phyloP scores from a whole-genome alignment of 2,888 invertebrate genomes.

The Phengaris arion region DNA sequence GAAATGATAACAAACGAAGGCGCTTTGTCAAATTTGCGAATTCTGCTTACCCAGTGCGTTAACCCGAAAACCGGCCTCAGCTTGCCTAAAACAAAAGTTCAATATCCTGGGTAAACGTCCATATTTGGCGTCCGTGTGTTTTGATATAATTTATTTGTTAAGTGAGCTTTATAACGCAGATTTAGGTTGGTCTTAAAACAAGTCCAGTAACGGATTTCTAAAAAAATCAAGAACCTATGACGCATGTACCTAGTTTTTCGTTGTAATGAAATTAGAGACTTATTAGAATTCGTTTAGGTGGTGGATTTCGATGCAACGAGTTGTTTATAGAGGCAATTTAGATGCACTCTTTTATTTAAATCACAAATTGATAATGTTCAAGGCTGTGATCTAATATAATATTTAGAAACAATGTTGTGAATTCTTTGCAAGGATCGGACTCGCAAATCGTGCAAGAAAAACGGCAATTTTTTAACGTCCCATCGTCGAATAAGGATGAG shows the following conservation, averaged over 20 bases:
- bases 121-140: slow-evolving; percentile 53
- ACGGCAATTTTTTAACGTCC: not conserved
- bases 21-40: slow-evolving; percentile 60
- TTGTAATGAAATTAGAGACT: not conserved
- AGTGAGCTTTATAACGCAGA: slow-evolving; percentile 25
- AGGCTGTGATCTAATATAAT: no score
- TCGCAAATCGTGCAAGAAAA: not conserved
- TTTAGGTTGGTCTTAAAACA: slow-evolving; percentile 1
- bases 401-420: no score
- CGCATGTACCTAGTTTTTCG: not conserved
- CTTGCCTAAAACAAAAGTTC: slow-evolving; percentile 63
- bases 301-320: no score
- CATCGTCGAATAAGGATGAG: slow-evolving; percentile 7
- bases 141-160: slow-evolving; percentile 39
- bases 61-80: slow-evolving; percentile 73
- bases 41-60: slow-evolving; percentile 67
- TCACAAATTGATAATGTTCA: no score
- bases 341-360: no score
- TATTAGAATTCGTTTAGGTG: no score
- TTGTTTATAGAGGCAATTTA: no score
- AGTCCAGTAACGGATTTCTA: not conserved
- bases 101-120: slow-evolving; percentile 67
- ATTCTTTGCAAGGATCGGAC: no score
- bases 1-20: slow-evolving; percentile 63
- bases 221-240: not conserved